A percentile compares a stretch with the other conserved stretches of the same genome.
phyloP scores from a whole-genome alignment of 2,888 invertebrate species.

The Tinea pellionella region DNA sequence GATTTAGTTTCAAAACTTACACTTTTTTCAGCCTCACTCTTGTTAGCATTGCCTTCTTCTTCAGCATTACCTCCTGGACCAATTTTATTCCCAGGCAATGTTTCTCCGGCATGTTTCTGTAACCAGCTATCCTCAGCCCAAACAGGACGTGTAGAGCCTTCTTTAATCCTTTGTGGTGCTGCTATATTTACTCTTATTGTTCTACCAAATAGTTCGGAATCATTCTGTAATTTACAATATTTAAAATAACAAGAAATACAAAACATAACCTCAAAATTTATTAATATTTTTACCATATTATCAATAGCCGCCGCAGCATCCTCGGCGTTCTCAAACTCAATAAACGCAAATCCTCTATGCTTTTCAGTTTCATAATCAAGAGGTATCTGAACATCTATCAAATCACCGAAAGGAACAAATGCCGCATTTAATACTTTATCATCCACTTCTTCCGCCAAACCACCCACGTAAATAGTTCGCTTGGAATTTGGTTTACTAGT shows the following conservation, averaged over 20 bases:
- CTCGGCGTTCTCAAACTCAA: slow-evolving; percentile 97
- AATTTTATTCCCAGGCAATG: slow-evolving; percentile 69
- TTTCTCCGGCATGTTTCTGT: slow-evolving; percentile 96
- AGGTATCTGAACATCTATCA: slow-evolving; percentile 98
- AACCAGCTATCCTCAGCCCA: slow-evolving; percentile 99
- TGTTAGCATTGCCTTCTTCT: slow-evolving; percentile 36
- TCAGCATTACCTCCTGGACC: slow-evolving; percentile 42
- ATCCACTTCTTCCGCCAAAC: slow-evolving; percentile 94
- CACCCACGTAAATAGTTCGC: slow-evolving; percentile 87
- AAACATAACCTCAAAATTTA: not conserved
- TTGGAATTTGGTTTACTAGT: slow-evolving; percentile 75
- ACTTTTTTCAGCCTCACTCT: slow-evolving; percentile 22
- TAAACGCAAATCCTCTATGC: slow-evolving; percentile 98
- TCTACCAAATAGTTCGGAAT: slow-evolving; percentile 96
- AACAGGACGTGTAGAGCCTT: slow-evolving; percentile 93
- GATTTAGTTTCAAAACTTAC: no score
- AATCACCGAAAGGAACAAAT: slow-evolving; percentile 98
- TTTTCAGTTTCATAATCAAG: slow-evolving; percentile 97
- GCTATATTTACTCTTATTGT: slow-evolving; percentile 97
- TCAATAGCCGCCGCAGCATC: slow-evolving; percentile 99
- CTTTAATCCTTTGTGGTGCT: slow-evolving; percentile 95
- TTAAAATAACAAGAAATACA: not conserved
- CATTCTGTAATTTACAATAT: slow-evolving; percentile 76
- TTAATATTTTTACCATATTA: slow-evolving; percentile 83
- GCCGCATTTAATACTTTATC: slow-evolving; percentile 96